phyloP scores from a whole-genome alignment of 2,113 vertebrate species.

The Microcebus murinus region DNA sequence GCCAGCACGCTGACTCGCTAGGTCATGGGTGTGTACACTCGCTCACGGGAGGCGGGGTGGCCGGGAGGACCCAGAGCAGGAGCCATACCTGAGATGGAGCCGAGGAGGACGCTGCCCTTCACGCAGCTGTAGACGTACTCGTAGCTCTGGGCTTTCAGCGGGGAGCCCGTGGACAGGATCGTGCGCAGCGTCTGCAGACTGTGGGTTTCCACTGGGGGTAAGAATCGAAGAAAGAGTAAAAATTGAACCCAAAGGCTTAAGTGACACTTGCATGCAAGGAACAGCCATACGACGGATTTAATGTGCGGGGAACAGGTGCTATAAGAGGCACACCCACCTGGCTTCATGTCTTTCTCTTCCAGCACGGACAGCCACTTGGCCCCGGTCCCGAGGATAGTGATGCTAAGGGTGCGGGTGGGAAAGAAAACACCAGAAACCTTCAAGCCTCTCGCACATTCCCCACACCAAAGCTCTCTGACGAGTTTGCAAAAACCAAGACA shows the following conservation, averaged over 20 bases:
- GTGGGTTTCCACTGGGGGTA: constrained; percentile 89
- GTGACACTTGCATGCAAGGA: not conserved
- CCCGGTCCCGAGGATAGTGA: constrained; percentile 96
- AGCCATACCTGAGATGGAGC: constrained; percentile 94
- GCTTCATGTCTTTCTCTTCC: constrained; percentile 93
- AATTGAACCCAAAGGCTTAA: rapidly evolving
- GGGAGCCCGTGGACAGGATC: constrained; percentile 96
- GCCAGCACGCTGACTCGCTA: rapidly evolving
- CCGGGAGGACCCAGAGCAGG: not conserved
- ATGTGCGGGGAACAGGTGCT: not conserved
- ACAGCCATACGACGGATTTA: not conserved
- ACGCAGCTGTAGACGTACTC: constrained; percentile 95
- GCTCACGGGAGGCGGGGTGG: rapidly evolving
- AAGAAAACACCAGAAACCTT: not conserved
- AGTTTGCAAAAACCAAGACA: not conserved
- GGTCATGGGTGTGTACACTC: rapidly evolving
- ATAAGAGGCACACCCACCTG: constrained; percentile 90
- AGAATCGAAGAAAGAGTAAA: not conserved
- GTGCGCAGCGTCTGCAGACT: constrained; percentile 95
- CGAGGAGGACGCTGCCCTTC: constrained; percentile 93
- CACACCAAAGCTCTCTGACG: not conserved
- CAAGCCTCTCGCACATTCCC: not conserved
- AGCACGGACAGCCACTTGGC: constrained; percentile 97
- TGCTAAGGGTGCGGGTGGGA: constrained; percentile 81
- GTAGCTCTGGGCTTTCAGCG: constrained; percentile 95